Base-by-base conservation (phyloP, 2,888 invertebrate genomes). In the Deilephila porcellus region DNA sequence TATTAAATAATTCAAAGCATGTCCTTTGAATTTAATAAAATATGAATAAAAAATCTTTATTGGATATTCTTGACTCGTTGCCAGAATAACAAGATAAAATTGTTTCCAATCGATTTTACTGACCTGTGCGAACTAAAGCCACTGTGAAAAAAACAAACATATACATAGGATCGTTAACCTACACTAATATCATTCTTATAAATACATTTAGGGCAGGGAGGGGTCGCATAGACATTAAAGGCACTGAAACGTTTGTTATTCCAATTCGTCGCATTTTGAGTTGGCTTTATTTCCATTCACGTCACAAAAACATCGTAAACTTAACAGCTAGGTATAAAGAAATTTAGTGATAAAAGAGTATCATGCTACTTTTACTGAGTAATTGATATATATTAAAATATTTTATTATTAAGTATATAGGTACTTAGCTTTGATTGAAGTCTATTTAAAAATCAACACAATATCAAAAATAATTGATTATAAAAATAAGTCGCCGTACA, bases 171-270 rank as follows among this genome's bases (percentile, higher is more conserved):
- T 29, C 17, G 29, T 29, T 29, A 62, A 62, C 6, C 62, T 62
- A 62, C 25, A 11, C 25, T 17, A 32, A 62, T 62, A 62, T 62
- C 29, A 14, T 62, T 29, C 17, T 62, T 62, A 29, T 62, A 62
- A 29, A 25, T 29, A 62, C 25, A 62, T 62, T 29, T 62, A 29
- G 25, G 29, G 17, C 29, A 25, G 29, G 29, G 25, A 29, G 45
- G 56, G 56, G 56, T 25, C 62, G 29, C 25, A 32, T 25, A 17
- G 62, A 29, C 62, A 32, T 62, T 29, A 62, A 56, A 29, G 62
- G 25, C 29, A 29, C 32, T 62, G 25, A 62, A 62, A 62, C 62
- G 56, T 56, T 56, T 56, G 56, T n/a, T 56, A n/a, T 56, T 56
- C 56, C 56, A 56, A 56, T n/a, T 56, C 19, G 7, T 6, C 56